A percentile compares a stretch with the other conserved stretches of the same genome.
Evolutionary conservation across 2,797 vertebrate species (phyloP).

Genomic region (Poecile montanus): DNA sequence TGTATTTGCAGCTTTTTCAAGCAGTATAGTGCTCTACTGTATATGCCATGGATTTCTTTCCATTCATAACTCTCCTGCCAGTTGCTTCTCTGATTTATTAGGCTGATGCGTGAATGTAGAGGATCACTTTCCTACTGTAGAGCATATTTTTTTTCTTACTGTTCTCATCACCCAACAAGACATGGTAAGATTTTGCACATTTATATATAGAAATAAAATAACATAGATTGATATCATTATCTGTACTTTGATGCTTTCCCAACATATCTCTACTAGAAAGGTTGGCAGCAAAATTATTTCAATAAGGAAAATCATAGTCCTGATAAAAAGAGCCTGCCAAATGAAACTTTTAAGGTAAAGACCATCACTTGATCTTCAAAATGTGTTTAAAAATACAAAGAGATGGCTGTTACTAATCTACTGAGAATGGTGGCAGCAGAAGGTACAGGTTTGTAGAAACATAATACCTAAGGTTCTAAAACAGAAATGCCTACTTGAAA

Average conservation of each 20-base stretch:
- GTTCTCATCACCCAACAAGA: not conserved
- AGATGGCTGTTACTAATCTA: not conserved
- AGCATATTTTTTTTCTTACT: slow-evolving; percentile 27
- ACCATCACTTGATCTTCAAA: not conserved
- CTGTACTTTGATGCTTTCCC: slow-evolving; percentile 14
- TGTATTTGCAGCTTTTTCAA: slow-evolving; percentile 1
- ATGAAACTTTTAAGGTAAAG: not conserved
- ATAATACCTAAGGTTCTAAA: not conserved
- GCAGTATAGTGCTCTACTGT: not conserved
- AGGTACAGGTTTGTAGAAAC: not conserved
- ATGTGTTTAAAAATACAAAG: not conserved
- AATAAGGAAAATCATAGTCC: not conserved
- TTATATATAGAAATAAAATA: slow-evolving; percentile 8
- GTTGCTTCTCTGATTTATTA: slow-evolving; percentile 21
- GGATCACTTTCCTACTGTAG: not conserved
- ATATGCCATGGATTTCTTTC: not conserved
- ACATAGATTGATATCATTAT: not conserved
- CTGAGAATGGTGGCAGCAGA: not conserved
- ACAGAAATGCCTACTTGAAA: not conserved
- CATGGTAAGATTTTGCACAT: not conserved
- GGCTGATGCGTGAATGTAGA: not conserved
- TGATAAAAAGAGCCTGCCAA: not conserved
- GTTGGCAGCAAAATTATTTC: not conserved
- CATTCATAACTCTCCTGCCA: not conserved
- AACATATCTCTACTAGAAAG: not conserved